Evolutionary conservation across 2,888 invertebrate genomes (phyloP).

Genomic region (Apamea sordens): DNA sequence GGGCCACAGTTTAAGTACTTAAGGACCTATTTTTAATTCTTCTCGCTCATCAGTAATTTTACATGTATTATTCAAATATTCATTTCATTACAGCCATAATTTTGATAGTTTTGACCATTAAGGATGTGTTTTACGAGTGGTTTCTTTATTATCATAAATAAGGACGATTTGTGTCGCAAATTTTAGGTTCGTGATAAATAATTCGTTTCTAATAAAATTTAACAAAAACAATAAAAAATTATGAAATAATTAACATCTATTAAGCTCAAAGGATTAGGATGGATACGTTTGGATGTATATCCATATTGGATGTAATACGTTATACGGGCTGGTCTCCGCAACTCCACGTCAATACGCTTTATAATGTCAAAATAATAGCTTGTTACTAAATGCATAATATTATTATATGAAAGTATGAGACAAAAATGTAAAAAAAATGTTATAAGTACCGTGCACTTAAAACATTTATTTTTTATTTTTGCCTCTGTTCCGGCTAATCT

Average conservation of each 20-base stretch:
- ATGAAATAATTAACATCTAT: background rate
- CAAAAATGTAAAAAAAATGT: too few relatives aligned
- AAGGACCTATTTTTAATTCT: background rate
- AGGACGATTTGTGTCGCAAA: constrained; percentile 12
- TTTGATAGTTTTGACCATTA: constrained; percentile 13
- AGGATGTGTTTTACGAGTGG: constrained; percentile 21
- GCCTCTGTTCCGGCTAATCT: too few relatives aligned
- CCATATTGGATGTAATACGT: too few relatives aligned
- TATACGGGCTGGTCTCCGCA: background rate
- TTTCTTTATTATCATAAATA: constrained; percentile 35
- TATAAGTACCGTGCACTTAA: too few relatives aligned
- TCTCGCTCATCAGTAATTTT: background rate
- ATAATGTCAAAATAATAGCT: too few relatives aligned
- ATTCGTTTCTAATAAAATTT: constrained; percentile 10
- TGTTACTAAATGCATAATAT: too few relatives aligned
- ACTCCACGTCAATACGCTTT: background rate
- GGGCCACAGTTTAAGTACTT: background rate
- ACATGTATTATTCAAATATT: constrained; percentile 28
- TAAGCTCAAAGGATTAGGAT: background rate
- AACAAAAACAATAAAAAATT: too few relatives aligned
- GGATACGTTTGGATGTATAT: too few relatives aligned
- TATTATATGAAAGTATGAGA: too few relatives aligned
- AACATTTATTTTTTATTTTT: too few relatives aligned
- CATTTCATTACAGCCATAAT: constrained; percentile 26
- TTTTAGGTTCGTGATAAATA: constrained; percentile 9